phyloP scores from a whole-genome alignment of 2,797 vertebrate genomes.

The Scolopax bukidnonensis region DNA sequence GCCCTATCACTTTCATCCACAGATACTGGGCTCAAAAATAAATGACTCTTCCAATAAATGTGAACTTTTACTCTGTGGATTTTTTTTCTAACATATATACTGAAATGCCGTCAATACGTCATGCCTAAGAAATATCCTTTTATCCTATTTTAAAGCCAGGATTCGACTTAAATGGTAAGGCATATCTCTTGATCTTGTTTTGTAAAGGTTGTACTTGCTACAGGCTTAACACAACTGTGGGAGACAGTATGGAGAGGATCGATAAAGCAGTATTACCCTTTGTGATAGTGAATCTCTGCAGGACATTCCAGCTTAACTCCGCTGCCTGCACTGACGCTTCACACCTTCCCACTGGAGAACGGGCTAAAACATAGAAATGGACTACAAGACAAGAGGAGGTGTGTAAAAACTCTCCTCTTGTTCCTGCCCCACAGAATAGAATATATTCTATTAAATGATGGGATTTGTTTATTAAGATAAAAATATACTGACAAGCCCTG shows the following conservation, averaged over 20 bases:
- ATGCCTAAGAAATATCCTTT: slow-evolving; percentile 67
- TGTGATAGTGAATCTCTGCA: slow-evolving; percentile 74
- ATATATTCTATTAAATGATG: neutral
- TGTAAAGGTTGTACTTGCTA: slow-evolving; percentile 78
- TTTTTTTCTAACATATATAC: slow-evolving; percentile 65
- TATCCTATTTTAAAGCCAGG: slow-evolving; percentile 62
- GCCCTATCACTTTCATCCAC: neutral
- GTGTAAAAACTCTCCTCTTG: slow-evolving; percentile 5
- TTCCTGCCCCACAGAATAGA: neutral
- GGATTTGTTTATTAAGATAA: neutral
- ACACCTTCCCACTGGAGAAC: slow-evolving; percentile 62
- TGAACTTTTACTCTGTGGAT: neutral
- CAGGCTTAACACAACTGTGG: slow-evolving; percentile 72
- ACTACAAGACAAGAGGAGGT: neutral
- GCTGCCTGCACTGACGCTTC: slow-evolving; percentile 53
- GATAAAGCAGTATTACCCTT: slow-evolving; percentile 76
- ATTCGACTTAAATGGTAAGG: slow-evolving; percentile 75
- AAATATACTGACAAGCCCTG: neutral
- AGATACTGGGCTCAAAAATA: neutral
- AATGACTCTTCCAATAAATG: neutral
- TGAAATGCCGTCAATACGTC: slow-evolving; percentile 71
- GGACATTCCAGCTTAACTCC: slow-evolving; percentile 72
- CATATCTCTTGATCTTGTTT: slow-evolving; percentile 76
- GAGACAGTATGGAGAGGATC: slow-evolving; percentile 73
- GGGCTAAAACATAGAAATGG: slow-evolving; percentile 10